A percentile compares a stretch with the other conserved stretches of the same genome.
Evolutionary conservation across 2,888 invertebrate genomes (phyloP).

Genomic region (Erebia epiphron): DNA sequence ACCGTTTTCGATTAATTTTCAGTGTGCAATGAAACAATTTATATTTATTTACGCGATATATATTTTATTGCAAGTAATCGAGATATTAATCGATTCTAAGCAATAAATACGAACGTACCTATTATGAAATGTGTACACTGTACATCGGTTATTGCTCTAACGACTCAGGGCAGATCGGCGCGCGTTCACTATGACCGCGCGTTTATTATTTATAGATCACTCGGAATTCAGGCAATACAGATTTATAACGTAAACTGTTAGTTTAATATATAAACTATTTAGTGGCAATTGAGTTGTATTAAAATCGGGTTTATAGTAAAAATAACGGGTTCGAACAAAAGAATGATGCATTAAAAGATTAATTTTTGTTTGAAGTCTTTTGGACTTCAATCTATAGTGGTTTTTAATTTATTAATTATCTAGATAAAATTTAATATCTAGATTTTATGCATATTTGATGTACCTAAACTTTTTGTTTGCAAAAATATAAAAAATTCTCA

Average conservation of each 20-base stretch:
- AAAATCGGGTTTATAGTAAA: conserved; percentile 20
- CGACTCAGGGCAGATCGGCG: conserved; percentile 30
- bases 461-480: no score
- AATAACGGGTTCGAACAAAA: background rate
- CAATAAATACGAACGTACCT: conserved; percentile 23
- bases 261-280: conserved; percentile 43
- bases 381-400: background rate
- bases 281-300: conserved; percentile 42
- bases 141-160: conserved; percentile 32
- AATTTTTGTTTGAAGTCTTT: background rate
- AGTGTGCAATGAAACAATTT: background rate
- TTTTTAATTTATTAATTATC: background rate
- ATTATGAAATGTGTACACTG: conserved; percentile 30
- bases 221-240: conserved; percentile 45
- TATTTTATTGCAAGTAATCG: conserved; percentile 7
- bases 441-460: no score
- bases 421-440: no score
- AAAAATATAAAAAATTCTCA: no score
- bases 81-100: background rate
- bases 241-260: conserved; percentile 50
- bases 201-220: conserved; percentile 38
- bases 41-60: background rate
- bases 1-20: background rate
- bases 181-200: conserved; percentile 16
- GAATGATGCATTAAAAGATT: background rate